Evolutionary conservation across 2,888 invertebrate species (phyloP).

Genomic region (Lasioglossum villosulum): DNA sequence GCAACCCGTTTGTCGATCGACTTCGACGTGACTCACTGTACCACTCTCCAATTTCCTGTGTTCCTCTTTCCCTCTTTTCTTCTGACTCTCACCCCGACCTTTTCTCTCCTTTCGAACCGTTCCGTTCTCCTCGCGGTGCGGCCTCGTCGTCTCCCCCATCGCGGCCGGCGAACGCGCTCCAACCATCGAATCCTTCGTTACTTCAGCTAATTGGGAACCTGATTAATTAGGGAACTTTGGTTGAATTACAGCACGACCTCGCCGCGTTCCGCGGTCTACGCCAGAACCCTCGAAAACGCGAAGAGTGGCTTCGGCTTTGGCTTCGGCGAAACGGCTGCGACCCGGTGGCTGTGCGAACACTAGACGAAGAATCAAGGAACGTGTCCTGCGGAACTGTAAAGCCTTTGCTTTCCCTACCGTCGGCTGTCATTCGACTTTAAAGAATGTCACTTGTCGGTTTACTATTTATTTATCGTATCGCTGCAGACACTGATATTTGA

Average conservation of each 20-base stretch:
- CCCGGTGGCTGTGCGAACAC: background rate
- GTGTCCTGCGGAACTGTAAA: slow-evolving; percentile 9
- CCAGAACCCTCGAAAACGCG: slow-evolving; percentile 63
- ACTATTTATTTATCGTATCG: too few species aligned
- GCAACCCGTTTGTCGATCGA: slow-evolving; percentile 70
- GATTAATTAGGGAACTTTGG: slow-evolving; percentile 76
- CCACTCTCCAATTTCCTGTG: slow-evolving; percentile 50
- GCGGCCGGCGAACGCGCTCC: slow-evolving; percentile 33
- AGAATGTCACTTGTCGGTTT: background rate
- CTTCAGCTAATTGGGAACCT: slow-evolving; percentile 72
- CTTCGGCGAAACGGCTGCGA: slow-evolving; percentile 11
- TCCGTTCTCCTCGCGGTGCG: background rate
- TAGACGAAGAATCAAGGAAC: slow-evolving; percentile 1
- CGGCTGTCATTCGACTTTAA: slow-evolving; percentile 14
- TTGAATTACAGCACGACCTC: slow-evolving; percentile 69
- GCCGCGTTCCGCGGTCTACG: slow-evolving; percentile 55
- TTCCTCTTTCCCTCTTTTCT: slow-evolving; percentile 42
- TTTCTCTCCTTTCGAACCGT: slow-evolving; percentile 31
- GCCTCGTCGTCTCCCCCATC: slow-evolving; percentile 3
- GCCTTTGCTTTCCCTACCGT: slow-evolving; percentile 6
- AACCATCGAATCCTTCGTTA: slow-evolving; percentile 70
- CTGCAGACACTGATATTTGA: too few species aligned
- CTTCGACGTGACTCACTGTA: slow-evolving; percentile 67
- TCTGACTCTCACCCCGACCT: slow-evolving; percentile 10
- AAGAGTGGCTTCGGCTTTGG: slow-evolving; percentile 44